A percentile compares a stretch with the other conserved stretches of the same genome.
These are phyloP conservation scores for Nephrocerus scutellatus DNA, from an alignment of 2,888 invertebrate species.

Conservation along the genomic window DNA sequence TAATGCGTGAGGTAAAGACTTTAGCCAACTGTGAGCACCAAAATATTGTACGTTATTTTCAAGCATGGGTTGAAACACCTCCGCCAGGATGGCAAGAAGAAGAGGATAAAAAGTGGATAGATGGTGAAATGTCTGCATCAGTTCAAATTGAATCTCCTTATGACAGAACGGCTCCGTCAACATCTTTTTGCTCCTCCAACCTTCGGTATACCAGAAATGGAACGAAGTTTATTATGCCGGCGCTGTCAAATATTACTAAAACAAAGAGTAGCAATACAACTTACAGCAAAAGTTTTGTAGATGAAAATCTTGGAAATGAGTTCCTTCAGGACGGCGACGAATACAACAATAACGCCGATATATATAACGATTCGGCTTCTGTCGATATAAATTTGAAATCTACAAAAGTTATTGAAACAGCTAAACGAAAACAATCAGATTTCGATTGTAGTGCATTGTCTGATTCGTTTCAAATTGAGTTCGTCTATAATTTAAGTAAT, in stretches of 20 bases:
- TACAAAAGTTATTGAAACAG: too few species aligned
- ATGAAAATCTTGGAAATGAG: too few species aligned
- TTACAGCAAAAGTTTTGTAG: too few species aligned
- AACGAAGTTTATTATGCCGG: constrained; percentile 20
- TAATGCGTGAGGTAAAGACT: constrained; percentile 90
- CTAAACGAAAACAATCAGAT: too few species aligned
- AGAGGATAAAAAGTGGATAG: constrained; percentile 56
- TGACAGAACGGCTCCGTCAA: constrained; percentile 33
- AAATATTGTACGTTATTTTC: constrained; percentile 83
- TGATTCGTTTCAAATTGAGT: constrained; percentile 47
- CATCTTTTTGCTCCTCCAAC: constrained; percentile 1
- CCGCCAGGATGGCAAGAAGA: constrained; percentile 82
- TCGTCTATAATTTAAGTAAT: too few species aligned
- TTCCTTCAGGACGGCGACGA: too few species aligned
- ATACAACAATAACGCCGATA: too few species aligned
- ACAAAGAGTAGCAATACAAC: constrained; percentile 17
- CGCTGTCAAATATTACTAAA: constrained; percentile 20
- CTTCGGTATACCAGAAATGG: constrained; percentile 12
- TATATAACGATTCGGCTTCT: too few species aligned
- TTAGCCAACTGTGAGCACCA: constrained; percentile 90
- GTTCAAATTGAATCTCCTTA: constrained; percentile 47
- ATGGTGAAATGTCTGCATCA: constrained; percentile 40
- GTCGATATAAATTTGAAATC: too few species aligned
- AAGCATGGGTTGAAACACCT: constrained; percentile 89
- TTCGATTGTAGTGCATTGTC: constrained; percentile 41